These are phyloP conservation scores for Aphidius gifuensis DNA, from an alignment of 1,140 invertebrate genomes.

Conservation along the genomic window DNA sequence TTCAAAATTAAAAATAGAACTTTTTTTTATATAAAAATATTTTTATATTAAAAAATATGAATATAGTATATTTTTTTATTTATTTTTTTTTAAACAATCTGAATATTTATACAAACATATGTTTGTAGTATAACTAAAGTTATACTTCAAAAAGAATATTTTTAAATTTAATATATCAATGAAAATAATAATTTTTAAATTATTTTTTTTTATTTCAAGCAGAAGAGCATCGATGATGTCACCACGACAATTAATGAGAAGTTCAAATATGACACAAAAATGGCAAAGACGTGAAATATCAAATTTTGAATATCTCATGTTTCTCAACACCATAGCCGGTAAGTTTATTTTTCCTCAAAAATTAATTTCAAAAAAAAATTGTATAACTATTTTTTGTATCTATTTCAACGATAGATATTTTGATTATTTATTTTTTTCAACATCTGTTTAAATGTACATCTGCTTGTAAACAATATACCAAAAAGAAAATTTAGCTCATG, in stretches of 20 bases:
- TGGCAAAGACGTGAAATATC: slow-evolving; percentile 98
- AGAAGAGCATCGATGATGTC: slow-evolving; percentile 97
- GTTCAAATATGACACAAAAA: slow-evolving; percentile 99
- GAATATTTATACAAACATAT: too few relatives aligned
- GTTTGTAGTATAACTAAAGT: too few relatives aligned
- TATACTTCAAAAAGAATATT: neutral
- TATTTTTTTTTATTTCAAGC: slow-evolving; percentile 39
- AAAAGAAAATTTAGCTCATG: too few relatives aligned
- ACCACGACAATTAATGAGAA: slow-evolving; percentile 93
- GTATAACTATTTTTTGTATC: neutral
- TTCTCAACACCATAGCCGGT: slow-evolving; percentile 98
- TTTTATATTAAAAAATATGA: too few relatives aligned
- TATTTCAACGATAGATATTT: too few relatives aligned
- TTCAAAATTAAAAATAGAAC: too few relatives aligned
- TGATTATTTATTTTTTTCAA: too few relatives aligned
- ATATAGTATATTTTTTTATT: too few relatives aligned
- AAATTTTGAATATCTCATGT: slow-evolving; percentile 99
- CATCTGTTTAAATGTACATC: too few relatives aligned
- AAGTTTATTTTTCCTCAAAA: slow-evolving; percentile 40
- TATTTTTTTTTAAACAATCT: too few relatives aligned
- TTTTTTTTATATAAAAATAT: too few relatives aligned
- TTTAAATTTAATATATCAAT: neutral
- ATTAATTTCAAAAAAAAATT: slow-evolving; percentile 1
- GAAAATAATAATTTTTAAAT: neutral
- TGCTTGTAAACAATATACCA: too few relatives aligned